These are phyloP conservation scores for Triplophysa yarkandensis DNA, from an alignment of 2,797 vertebrate species.

Conservation along the genomic window DNA sequence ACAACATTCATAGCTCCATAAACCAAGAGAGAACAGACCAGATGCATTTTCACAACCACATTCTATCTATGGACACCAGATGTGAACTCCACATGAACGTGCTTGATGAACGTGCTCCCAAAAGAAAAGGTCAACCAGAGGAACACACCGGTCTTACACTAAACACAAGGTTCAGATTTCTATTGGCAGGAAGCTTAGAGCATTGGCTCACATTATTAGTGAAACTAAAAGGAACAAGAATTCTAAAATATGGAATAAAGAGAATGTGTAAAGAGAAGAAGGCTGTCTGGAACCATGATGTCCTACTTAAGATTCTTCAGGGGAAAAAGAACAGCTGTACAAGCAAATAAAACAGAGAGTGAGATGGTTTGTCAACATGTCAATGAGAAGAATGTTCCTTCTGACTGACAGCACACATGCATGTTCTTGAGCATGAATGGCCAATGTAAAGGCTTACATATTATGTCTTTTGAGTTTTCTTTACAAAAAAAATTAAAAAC, in stretches of 20 bases:
- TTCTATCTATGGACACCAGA: constrained; percentile 34
- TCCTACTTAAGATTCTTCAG: constrained; percentile 28
- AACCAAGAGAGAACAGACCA: constrained; percentile 17
- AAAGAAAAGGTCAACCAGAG: constrained; percentile 23
- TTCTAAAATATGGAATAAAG: constrained; percentile 1
- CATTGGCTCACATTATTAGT: background rate
- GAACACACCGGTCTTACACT: constrained; percentile 12
- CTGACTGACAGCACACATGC: constrained; percentile 1
- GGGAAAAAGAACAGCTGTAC: constrained; percentile 22
- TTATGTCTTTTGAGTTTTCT: constrained; percentile 10
- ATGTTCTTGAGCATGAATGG: constrained; percentile 16
- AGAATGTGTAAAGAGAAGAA: constrained; percentile 16
- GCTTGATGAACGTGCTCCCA: constrained; percentile 2
- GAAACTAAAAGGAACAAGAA: background rate
- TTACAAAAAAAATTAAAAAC: background rate
- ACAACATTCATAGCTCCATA: constrained; percentile 23
- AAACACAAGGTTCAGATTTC: background rate
- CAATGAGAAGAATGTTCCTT: constrained; percentile 31
- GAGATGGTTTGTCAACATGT: constrained; percentile 34
- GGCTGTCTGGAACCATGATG: constrained; percentile 2
- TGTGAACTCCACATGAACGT: constrained; percentile 18
- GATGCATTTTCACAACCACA: constrained; percentile 24
- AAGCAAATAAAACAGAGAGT: constrained; percentile 20
- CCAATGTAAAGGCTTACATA: constrained; percentile 17
- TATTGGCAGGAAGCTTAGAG: background rate